Evolutionary conservation across 2,797 vertebrate genomes (phyloP).

Genomic region (Bovichtus diacanthus): DNA sequence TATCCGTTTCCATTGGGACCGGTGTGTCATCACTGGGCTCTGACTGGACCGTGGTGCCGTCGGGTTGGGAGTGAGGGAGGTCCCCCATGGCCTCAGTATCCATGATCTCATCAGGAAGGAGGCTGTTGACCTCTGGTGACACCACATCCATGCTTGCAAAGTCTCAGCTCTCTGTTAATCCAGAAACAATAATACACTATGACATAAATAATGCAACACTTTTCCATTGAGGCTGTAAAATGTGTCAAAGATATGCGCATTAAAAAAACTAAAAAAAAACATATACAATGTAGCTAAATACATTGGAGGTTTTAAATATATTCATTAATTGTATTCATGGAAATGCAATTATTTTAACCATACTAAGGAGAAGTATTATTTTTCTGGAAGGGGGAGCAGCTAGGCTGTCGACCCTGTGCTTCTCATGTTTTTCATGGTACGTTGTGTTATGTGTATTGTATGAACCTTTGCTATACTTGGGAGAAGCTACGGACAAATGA

Average conservation of each 20-base stretch:
- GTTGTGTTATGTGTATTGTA: no score
- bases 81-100: constrained; percentile 94
- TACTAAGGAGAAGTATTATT: not conserved
- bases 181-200: constrained; percentile 21
- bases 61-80: constrained; percentile 77
- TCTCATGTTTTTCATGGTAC: no score
- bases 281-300: not conserved
- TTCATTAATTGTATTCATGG: not conserved
- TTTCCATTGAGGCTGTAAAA: not conserved
- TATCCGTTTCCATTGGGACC: constrained; percentile 97
- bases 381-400: no score
- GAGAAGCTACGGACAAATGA: no score
- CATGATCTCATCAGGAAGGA: constrained; percentile 99
- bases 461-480: no score
- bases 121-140: constrained; percentile 96
- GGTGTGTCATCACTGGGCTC: constrained; percentile 87
- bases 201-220: no score
- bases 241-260: not conserved
- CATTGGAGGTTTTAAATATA: not conserved
- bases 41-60: constrained; percentile 70
- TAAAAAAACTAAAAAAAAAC: no score
- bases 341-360: not conserved
- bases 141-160: constrained; percentile 93
- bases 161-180: constrained; percentile 71
- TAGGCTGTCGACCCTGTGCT: no score